Base-by-base conservation (phyloP, 2,888 invertebrate genomes). In the Polydrusus tereticollis region DNA sequence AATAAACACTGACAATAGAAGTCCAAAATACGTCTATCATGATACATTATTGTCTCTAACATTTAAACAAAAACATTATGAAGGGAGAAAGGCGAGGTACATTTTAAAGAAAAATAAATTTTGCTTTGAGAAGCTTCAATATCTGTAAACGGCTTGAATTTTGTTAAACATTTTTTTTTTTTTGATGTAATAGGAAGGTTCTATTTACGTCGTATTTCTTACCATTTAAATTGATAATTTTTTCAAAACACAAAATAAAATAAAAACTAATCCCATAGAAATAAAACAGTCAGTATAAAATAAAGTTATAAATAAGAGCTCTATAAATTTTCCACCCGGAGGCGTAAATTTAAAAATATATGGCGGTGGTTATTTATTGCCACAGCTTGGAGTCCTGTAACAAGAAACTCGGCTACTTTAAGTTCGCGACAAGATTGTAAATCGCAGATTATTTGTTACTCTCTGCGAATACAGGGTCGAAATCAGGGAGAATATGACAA, bases 391-490 rank as follows among this genome's bases (percentile, higher is more conserved):
- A 50, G 50, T 50, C 50, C 50, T 50, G 65, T 71, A 72, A 72
- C 72, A 60, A 67, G 72, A 72, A 68, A 72, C 72, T 72, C 68
- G 68, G 73, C 73, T 73, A 73, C 73, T 73, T 73, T 70, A 62
- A 73, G 67, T 73, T 70, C 73, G 70, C 73, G 73, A 73, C 73
- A 73, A 73, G 70, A 73, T 73, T 73, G 70, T 73, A 73, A 73
- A 73, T 73, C 66, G 69, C 63, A 57, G 63, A 70, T 73, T 73
- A 73, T 73, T 73, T 73, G 73, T 73, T 67, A 73, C 72, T 62
- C 36, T 72, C 45, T 16, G 60, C 8, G 14, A 21, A 45, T 16
- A 23, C 60, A 60, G 60, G 14, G 60, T 26, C 60, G 60, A 26
- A 50, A 16, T 10, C 1, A 29, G 7, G 2, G 41, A 4, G 7